phyloP scores from a whole-genome alignment of 2,113 vertebrate species.

The Serinus canaria region DNA sequence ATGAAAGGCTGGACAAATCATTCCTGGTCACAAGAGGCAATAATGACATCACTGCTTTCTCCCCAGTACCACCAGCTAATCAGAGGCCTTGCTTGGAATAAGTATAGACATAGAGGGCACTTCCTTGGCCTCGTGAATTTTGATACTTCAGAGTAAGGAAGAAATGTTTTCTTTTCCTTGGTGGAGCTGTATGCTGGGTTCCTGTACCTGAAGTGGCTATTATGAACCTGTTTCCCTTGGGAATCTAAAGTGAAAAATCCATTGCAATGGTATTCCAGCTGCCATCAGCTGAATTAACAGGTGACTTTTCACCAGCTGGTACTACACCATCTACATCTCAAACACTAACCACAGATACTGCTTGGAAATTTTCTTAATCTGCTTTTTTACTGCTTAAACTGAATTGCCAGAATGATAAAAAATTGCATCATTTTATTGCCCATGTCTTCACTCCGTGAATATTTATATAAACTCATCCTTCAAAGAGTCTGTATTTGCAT shows the following conservation, averaged over 20 bases:
- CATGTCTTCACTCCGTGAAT: not conserved
- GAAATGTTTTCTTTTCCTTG: not conserved
- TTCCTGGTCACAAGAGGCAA: not conserved
- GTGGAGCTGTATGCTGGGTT: not conserved
- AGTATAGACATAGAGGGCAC: not conserved
- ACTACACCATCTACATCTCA: not conserved
- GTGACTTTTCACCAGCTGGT: not conserved
- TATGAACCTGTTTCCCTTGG: not conserved
- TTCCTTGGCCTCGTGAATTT: not conserved
- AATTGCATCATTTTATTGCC: fast-evolving
- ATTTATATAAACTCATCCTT: not conserved
- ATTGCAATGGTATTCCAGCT: not conserved
- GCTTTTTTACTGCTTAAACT: not conserved
- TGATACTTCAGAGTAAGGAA: not conserved
- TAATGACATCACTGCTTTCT: not conserved
- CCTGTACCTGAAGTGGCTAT: not conserved
- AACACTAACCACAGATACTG: not conserved
- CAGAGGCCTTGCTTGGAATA: not conserved
- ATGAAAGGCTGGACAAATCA: not conserved
- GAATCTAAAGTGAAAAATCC: not conserved
- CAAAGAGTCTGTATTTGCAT: not conserved
- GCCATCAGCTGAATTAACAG: not conserved
- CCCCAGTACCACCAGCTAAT: not conserved
- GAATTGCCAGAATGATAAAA: not conserved
- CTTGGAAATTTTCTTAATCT: not conserved